phyloP scores from a whole-genome alignment of 2,888 invertebrate genomes.

The Agonopterix heracliana region DNA sequence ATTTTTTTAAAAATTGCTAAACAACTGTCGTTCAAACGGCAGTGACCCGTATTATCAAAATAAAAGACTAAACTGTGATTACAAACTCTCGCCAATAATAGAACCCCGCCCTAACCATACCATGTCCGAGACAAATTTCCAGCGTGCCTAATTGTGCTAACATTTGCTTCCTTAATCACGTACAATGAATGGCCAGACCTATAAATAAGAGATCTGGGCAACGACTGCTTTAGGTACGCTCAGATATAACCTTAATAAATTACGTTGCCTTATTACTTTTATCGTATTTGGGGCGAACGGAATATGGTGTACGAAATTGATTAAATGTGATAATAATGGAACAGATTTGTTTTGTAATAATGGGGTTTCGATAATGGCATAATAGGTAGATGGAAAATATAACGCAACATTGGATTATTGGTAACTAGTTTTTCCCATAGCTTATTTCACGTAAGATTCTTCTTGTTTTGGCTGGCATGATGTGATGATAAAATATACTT shows the following conservation, averaged over 20 bases:
- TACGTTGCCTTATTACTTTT: conserved; percentile 5
- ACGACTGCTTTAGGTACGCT: background rate
- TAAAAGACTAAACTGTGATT: too few relatives aligned
- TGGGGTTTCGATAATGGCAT: background rate
- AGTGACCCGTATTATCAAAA: too few relatives aligned
- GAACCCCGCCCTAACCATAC: conserved; percentile 14
- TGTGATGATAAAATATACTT: too few relatives aligned
- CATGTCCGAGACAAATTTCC: conserved; percentile 49
- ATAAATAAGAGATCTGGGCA: conserved; percentile 30
- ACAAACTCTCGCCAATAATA: too few relatives aligned
- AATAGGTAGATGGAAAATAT: background rate
- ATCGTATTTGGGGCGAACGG: conserved; percentile 1
- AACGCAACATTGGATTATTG: too few relatives aligned
- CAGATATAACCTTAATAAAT: conserved; percentile 5
- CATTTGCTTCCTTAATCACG: conserved; percentile 67
- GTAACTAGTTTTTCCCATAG: too few relatives aligned
- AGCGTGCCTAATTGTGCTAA: conserved; percentile 61
- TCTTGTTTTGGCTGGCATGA: too few relatives aligned
- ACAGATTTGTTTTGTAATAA: background rate
- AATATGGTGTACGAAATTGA: conserved; percentile 3
- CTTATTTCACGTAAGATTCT: too few relatives aligned
- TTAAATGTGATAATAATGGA: conserved; percentile 2
- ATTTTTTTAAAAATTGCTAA: too few relatives aligned
- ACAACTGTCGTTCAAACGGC: too few relatives aligned
- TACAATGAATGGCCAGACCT: conserved; percentile 36